phyloP scores from a whole-genome alignment of 2,797 vertebrate genomes.

The Columba guinea region DNA sequence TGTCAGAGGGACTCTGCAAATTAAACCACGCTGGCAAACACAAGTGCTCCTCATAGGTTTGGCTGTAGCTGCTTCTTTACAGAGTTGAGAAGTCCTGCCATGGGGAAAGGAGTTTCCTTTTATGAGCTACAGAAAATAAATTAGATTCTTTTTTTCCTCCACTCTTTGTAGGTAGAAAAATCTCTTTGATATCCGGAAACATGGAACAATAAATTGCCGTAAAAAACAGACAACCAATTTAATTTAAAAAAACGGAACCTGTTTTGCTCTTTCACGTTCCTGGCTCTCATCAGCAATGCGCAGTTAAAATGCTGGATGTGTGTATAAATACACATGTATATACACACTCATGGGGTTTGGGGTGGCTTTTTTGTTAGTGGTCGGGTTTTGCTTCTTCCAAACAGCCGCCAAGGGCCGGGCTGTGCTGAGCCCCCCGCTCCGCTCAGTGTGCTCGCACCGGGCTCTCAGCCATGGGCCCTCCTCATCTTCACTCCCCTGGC shows the following conservation, averaged over 20 bases:
- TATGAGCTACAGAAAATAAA: constrained; percentile 30
- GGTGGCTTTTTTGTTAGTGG: not conserved
- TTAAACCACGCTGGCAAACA: constrained; percentile 39
- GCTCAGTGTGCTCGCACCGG: no score
- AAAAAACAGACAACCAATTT: not conserved
- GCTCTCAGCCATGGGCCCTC: no score
- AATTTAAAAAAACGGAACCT: not conserved
- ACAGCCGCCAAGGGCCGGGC: no score
- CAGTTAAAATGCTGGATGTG: not conserved
- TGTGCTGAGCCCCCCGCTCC: no score
- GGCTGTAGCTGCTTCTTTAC: constrained; percentile 43
- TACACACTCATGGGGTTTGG: not conserved
- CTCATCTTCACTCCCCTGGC: no score
- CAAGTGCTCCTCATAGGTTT: not conserved
- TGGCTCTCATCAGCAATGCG: not conserved
- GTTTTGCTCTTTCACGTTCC: not conserved
- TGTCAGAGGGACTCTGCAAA: constrained; percentile 60
- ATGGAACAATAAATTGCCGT: not conserved
- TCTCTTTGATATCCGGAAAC: constrained; percentile 4
- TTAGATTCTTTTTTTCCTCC: not conserved
- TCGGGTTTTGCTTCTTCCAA: not conserved
- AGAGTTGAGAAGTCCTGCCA: constrained; percentile 31
- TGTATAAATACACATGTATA: not conserved
- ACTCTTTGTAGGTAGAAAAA: not conserved
- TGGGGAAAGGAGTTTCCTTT: constrained; percentile 7